phyloP scores from a whole-genome alignment of 1,140 invertebrate species.

The Lordiphosa stackelbergi region DNA sequence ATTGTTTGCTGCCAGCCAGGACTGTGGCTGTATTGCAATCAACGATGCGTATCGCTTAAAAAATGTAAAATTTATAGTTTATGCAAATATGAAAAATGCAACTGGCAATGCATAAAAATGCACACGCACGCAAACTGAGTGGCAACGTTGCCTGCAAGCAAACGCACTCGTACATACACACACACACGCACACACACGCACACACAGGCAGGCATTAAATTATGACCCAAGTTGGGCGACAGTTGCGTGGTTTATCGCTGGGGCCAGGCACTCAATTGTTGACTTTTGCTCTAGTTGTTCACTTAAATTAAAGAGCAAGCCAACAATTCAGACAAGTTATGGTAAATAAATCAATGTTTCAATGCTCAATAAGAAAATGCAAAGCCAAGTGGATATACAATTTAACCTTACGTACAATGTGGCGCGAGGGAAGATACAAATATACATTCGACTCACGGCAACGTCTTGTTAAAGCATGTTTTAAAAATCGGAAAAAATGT shows the following conservation, averaged over 20 bases:
- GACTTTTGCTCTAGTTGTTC: constrained; percentile 62
- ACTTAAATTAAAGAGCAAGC: constrained; percentile 44
- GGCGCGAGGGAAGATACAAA: too few relatives aligned
- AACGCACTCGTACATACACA: constrained; percentile 28
- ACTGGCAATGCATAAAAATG: constrained; percentile 75
- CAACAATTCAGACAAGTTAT: constrained; percentile 25
- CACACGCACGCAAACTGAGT: constrained; percentile 72
- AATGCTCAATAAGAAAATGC: too few relatives aligned
- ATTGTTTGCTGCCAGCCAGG: constrained; percentile 36
- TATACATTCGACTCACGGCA: too few relatives aligned
- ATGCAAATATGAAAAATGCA: constrained; percentile 76
- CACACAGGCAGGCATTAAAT: constrained; percentile 55
- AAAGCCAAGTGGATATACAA: too few relatives aligned
- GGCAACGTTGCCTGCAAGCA: constrained; percentile 31
- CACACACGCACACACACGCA: constrained; percentile 21
- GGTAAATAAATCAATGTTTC: background rate
- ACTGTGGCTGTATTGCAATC: constrained; percentile 43
- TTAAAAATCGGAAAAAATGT: too few relatives aligned
- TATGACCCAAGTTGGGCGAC: constrained; percentile 74
- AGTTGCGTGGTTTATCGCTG: constrained; percentile 72
- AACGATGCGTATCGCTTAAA: constrained; percentile 75
- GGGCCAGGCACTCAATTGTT: constrained; percentile 65
- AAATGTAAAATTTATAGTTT: constrained; percentile 76
- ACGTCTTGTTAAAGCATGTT: too few relatives aligned
- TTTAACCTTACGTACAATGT: too few relatives aligned